Evolutionary conservation across 2,888 invertebrate species (phyloP).

Genomic region (Leptothorax acervorum): DNA sequence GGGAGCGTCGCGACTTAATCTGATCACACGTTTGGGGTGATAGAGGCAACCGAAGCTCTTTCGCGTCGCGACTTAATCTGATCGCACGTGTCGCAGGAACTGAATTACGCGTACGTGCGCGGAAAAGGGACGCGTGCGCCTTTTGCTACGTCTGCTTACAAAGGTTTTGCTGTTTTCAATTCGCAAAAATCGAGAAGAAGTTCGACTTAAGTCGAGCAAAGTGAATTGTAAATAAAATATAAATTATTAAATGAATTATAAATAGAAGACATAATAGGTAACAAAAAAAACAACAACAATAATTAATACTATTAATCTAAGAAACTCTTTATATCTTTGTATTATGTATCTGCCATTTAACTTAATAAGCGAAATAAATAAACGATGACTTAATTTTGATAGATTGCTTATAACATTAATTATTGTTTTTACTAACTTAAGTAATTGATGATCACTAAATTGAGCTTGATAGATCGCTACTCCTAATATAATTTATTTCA

Average conservation of each 20-base stretch:
- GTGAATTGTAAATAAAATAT: not conserved
- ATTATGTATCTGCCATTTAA: not conserved
- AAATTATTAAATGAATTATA: not conserved
- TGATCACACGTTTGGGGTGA: constrained; percentile 44
- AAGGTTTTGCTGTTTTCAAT: not conserved
- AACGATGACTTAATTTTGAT: not conserved
- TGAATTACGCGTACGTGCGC: constrained; percentile 59
- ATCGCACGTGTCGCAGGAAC: constrained; percentile 71
- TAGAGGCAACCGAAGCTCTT: constrained; percentile 64
- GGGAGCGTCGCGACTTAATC: constrained; percentile 51
- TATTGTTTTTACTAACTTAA: not conserved
- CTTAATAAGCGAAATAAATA: not conserved
- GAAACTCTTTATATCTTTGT: not conserved
- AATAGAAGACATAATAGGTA: not conserved
- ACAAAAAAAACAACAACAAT: not conserved
- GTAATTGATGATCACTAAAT: not conserved
- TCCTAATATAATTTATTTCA: constrained; percentile 6
- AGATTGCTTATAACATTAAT: not conserved
- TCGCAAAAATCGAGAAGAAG: not conserved
- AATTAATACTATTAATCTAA: not conserved
- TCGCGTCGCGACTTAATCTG: constrained; percentile 67
- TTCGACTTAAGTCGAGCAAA: not conserved
- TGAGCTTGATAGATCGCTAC: not conserved
- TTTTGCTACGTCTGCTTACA: not conserved
- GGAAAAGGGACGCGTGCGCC: constrained; percentile 1